Percentiles rank a stretch among this genome's conserved stretches.
These are phyloP conservation scores for Eubasilissa splendida DNA, from an alignment of 2,888 invertebrate genomes.

Conservation along the genomic window DNA sequence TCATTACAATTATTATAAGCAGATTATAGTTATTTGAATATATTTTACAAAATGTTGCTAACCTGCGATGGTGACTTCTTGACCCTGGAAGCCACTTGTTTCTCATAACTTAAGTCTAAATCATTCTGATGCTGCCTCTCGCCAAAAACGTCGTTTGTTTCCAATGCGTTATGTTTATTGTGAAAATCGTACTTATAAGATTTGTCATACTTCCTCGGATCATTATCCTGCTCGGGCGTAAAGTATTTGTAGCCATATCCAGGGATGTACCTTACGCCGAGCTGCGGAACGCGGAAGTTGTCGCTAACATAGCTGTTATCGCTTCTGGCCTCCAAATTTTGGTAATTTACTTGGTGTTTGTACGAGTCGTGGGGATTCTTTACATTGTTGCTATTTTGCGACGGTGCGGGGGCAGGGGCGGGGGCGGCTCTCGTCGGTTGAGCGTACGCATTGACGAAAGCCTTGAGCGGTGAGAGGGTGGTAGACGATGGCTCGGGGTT, in stretches of 20 bases:
- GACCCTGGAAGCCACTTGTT: conserved; percentile 50
- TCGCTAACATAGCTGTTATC: conserved; percentile 23
- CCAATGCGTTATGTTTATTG: conserved; percentile 52
- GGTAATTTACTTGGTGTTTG: conserved; percentile 38
- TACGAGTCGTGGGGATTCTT: conserved; percentile 22
- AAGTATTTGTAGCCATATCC: conserved; percentile 56
- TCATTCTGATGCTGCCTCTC: conserved; percentile 49
- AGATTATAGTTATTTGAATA: no score
- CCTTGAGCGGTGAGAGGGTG: conserved; percentile 64
- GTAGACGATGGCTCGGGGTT: conserved; percentile 59
- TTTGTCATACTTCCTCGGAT: conserved; percentile 52
- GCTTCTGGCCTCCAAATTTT: conserved; percentile 31
- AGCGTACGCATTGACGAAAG: conserved; percentile 69
- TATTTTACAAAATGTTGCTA: background rate
- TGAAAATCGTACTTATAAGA: conserved; percentile 38
- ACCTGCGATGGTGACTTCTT: conserved; percentile 56
- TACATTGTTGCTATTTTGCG: conserved; percentile 60
- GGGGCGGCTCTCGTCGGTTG: conserved; percentile 60
- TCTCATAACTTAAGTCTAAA: conserved; percentile 53
- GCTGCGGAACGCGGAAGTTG: conserved; percentile 44
- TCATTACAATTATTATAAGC: no score
- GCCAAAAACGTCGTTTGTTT: conserved; percentile 51
- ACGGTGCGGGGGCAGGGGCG: conserved; percentile 64
- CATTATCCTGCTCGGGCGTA: conserved; percentile 54
- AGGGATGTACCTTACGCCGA: conserved; percentile 53